A percentile compares a stretch with the other conserved stretches of the same genome.
phyloP scores from a whole-genome alignment of 2,113 vertebrate species.

The Emberiza fucata region DNA sequence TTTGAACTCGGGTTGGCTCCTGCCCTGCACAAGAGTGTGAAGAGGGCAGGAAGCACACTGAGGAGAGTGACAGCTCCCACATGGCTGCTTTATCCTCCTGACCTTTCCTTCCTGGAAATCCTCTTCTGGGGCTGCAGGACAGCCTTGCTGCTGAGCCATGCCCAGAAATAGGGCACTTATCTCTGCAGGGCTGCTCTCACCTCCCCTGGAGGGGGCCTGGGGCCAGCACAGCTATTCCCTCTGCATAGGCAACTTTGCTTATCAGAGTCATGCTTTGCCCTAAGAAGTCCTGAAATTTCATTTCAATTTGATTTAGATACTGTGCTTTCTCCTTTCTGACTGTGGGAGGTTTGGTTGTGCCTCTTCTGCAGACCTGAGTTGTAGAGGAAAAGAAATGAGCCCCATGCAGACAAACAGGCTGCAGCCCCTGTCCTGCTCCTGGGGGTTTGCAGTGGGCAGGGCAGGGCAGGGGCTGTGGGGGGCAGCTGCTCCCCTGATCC shows the following conservation, averaged over 20 bases:
- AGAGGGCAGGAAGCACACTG: neutral
- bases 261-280: neutral
- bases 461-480: neutral
- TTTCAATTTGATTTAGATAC: neutral
- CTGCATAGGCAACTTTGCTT: neutral
- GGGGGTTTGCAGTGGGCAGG: neutral
- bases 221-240: neutral
- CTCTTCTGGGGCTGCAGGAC: neutral
- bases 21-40: neutral
- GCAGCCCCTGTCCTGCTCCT: neutral
- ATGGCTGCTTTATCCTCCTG: neutral
- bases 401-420: neutral
- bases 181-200: neutral
- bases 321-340: neutral
- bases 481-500: neutral
- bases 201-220: neutral
- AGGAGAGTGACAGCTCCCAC: neutral
- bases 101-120: conserved; percentile 12
- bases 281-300: neutral
- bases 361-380: neutral
- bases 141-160: neutral
- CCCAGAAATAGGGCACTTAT: conserved; percentile 35
- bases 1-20: neutral
- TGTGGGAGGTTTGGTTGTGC: neutral
- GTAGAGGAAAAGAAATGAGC: neutral